Evolutionary conservation across 2,113 vertebrate genomes (phyloP), one percentile per base, ranked within the genome.

Genomic region (Engraulis encrasicolus): DNA sequence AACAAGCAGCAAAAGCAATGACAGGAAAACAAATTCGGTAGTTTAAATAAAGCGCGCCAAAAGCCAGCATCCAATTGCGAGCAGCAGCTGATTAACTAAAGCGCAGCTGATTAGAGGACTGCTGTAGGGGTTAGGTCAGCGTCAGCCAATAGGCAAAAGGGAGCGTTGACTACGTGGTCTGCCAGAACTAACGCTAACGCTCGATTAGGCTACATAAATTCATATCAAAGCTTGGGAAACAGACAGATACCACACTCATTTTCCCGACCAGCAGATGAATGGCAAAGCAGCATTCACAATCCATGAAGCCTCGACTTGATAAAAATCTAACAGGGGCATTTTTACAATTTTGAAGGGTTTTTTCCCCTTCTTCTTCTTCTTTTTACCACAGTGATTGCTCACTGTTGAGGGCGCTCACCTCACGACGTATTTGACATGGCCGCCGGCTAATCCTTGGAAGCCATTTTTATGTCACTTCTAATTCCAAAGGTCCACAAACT

Each of bases 331-430:
- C 66, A 74, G 66, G 66, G 66, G 5, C 66, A 36, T 74, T 74
- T 74, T 74, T 74, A 74, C 66, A 17, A 34, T 74, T 74, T 31
- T 74, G 66, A 74, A n/a, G n/a, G n/a, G n/a, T n/a, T n/a, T n/a
- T n/a, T n/a, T n/a, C n/a, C n/a, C n/a, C n/a, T n/a, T n/a, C n/a
- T n/a, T n/a, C n/a, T 74, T 74, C 66, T 74, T 5, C 11, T 31
- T 74, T 74, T 91, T 90, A 92, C 89, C 88, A 85, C 74, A 85
- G 86, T 87, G 88, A 88, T 89, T 36, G 27, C 66, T 74, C 66
- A 74, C 66, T 34, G 66, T 74, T 34, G 66, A 31, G 66, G 66
- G 27, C 34, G 31, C 66, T 74, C 66, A 74, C 66, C 66, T 74
- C 66, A 74, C 27, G 66, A 74, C 66, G 34, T 74, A 74, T 74